Evolutionary conservation across 2,888 invertebrate species (phyloP), one percentile per base, ranked within the genome.

Genomic region (Aspidapion aeneum): DNA sequence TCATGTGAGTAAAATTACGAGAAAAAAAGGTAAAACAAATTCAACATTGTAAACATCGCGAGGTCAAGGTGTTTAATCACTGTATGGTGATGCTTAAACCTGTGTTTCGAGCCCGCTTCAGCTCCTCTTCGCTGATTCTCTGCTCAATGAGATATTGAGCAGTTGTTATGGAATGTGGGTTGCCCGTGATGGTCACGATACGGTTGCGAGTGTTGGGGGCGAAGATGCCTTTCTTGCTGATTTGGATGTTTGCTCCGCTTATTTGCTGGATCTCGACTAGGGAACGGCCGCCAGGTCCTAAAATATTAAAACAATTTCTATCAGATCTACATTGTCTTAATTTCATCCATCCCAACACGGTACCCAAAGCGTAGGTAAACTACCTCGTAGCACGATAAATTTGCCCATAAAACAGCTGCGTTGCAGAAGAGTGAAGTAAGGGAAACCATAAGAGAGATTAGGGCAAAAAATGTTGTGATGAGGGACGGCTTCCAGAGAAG

Each of bases 171-270:
- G 94, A 91, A 82, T 88, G 89, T 77, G 90, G 87, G 77, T 89
- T 88, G 82, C 97, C 97, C 77, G 92, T 90, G 83, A 97, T 96
- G 82, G 96, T 95, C 73, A 97, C 97, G 83, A 96, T 94, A 79
- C 97, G 91, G 86, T 97, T 96, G 81, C 96, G 90, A 73, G 96
- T 97, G 82, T 96, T 96, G 72, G 97, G 96, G 77, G 95, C 94
- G 86, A 94, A 97, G 78, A 93, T 94, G 81, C 96, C 96, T 85
- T 97, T 97, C 87, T 97, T 97, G 74, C 96, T 96, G 84, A 98
- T 97, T 86, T 97, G 96, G 83, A 98, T 96, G 85, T 93, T 96
- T 82, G 97, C 96, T 81, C 96, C 96, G 79, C 95, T 96, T 84
- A 91, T 87, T 84, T 96, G 94, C 85, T 97, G 97, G 82, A 98